Conservation (phyloP, 1,140 invertebrate genomes). For the Rhopalosiphum maidis region DNA sequence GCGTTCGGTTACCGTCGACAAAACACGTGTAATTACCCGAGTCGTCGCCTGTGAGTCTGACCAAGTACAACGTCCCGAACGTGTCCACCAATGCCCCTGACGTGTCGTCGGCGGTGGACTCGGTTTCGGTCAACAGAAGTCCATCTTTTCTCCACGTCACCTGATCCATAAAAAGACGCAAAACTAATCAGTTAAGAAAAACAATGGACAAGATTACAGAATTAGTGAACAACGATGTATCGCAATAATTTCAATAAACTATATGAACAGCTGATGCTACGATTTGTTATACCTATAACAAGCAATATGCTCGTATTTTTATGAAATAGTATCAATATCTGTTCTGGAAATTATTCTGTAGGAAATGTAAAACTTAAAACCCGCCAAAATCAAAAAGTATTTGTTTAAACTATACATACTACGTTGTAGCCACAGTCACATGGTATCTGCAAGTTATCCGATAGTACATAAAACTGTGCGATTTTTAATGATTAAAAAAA, state of each 20-base stretch:
- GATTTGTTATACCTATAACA: too few species aligned
- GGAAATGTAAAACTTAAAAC: too few species aligned
- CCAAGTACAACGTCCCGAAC: slow-evolving; percentile 31
- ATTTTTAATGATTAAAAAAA: too few species aligned
- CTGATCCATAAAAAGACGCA: neutral
- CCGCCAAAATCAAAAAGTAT: too few species aligned
- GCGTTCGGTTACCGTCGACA: slow-evolving; percentile 27
- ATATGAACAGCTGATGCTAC: neutral
- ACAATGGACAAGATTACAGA: neutral
- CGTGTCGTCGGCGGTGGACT: neutral
- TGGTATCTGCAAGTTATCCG: too few species aligned
- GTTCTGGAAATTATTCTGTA: too few species aligned
- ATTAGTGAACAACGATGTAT: neutral
- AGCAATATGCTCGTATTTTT: too few species aligned
- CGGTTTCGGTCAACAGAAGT: neutral
- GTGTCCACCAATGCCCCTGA: neutral
- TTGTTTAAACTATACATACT: too few species aligned
- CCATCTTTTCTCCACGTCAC: slow-evolving; percentile 49
- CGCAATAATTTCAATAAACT: neutral
- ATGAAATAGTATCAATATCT: too few species aligned
- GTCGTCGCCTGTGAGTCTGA: neutral
- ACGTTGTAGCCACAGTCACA: too few species aligned
- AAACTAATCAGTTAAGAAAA: neutral
- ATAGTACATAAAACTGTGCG: too few species aligned
- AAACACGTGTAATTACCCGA: slow-evolving; percentile 50